These are phyloP conservation scores for Myodes glareolus DNA, from an alignment of 2,113 vertebrate genomes.

Conservation along the genomic window DNA sequence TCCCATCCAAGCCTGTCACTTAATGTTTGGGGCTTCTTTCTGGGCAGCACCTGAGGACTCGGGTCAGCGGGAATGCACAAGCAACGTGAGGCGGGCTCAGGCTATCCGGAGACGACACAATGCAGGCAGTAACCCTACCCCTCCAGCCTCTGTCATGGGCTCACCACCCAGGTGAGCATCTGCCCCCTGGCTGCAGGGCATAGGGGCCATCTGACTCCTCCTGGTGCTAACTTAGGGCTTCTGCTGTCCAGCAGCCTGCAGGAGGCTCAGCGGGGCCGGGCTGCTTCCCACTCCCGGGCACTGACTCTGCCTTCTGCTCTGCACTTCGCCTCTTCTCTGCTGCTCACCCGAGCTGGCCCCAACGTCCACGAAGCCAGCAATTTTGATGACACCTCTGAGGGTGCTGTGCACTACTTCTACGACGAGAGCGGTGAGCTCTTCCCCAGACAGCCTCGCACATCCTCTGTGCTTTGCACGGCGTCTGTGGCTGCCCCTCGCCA, in stretches of 20 bases:
- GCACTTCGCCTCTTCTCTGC: constrained; percentile 92
- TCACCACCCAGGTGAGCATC: constrained; percentile 91
- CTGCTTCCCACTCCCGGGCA: constrained; percentile 91
- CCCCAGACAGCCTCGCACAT: accelerated
- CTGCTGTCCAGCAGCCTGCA: constrained; percentile 86
- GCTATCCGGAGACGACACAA: constrained; percentile 94
- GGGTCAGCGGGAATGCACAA: constrained; percentile 87
- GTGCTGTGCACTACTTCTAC: constrained; percentile 94
- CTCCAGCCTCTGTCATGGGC: constrained; percentile 93
- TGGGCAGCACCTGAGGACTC: constrained; percentile 86
- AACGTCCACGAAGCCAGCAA: constrained; percentile 93
- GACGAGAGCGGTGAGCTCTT: constrained; percentile 91
- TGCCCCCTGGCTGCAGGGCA: constrained; percentile 65
- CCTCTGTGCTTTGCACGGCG: accelerated
- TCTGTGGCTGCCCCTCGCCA: accelerated
- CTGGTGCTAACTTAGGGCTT: constrained; percentile 30
- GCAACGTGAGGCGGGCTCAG: constrained; percentile 91
- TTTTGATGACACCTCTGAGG: constrained; percentile 94
- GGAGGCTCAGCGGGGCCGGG: constrained; percentile 90
- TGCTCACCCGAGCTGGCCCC: constrained; percentile 89
- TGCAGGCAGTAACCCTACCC: constrained; percentile 94
- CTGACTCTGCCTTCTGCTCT: constrained; percentile 92
- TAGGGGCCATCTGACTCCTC: constrained; percentile 78
- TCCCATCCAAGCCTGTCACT: background rate
- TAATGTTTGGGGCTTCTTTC: background rate